phyloP scores from a whole-genome alignment of 2,797 vertebrate species.

The Alauda arvensis region DNA sequence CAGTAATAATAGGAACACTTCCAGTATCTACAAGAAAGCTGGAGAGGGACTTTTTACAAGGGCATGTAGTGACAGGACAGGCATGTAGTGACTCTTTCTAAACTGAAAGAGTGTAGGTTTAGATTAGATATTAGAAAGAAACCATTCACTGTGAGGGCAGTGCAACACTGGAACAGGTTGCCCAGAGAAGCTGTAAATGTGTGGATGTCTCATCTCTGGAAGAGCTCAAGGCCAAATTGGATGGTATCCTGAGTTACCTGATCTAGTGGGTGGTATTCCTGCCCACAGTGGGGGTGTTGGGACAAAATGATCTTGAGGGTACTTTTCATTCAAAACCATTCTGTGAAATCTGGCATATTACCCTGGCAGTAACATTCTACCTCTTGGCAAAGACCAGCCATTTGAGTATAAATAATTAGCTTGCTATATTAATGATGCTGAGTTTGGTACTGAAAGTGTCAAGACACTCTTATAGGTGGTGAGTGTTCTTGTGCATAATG shows the following conservation, averaged over 20 bases:
- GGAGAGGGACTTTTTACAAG: background rate
- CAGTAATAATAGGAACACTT: background rate
- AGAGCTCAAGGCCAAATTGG: background rate
- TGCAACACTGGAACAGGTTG: background rate
- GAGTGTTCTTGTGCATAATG: rapidly evolving
- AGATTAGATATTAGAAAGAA: background rate
- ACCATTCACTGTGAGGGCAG: background rate
- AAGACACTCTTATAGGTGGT: background rate
- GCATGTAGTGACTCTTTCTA: background rate
- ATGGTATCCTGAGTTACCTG: rapidly evolving
- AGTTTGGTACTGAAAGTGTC: background rate
- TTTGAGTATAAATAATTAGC: background rate
- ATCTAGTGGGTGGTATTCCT: background rate
- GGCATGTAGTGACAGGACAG: background rate
- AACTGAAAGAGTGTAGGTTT: background rate
- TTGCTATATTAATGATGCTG: background rate
- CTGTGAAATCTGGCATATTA: background rate
- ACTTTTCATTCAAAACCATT: background rate
- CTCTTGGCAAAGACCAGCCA: background rate
- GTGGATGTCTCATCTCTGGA: background rate
- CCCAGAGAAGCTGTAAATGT: background rate
- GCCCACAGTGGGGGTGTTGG: background rate
- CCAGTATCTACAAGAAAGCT: background rate
- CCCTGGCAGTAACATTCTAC: background rate
- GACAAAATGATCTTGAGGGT: background rate